Conservation (phyloP, 2,113 vertebrate genomes). For the Thomomys bottae region DNA sequence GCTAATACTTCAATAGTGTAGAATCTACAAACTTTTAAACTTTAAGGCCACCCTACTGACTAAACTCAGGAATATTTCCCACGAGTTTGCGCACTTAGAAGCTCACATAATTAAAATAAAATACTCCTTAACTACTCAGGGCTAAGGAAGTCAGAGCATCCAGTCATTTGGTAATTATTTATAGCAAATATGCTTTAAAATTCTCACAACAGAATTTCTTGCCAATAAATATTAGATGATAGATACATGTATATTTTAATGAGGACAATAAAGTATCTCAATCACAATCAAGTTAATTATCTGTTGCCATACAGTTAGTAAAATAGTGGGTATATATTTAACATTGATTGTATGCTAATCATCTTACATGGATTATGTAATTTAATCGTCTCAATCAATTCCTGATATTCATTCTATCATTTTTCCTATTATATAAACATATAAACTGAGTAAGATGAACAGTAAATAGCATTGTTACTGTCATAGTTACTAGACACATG, state of each 20-base stretch:
- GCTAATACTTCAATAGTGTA: neutral
- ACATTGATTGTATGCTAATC: conserved; percentile 11
- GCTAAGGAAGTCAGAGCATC: conserved; percentile 25
- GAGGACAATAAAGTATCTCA: conserved; percentile 22
- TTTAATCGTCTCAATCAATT: conserved; percentile 12
- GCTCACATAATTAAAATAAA: conserved; percentile 38
- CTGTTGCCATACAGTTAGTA: conserved; percentile 57
- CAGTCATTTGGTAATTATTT: conserved; percentile 60
- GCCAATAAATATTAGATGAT: conserved; percentile 66
- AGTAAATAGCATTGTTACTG: neutral
- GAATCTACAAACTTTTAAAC: neutral
- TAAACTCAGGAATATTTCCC: neutral
- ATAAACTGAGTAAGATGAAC: neutral
- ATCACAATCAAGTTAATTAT: conserved; percentile 68
- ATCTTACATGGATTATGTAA: conserved; percentile 47
- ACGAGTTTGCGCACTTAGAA: neutral
- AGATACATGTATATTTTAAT: conserved; percentile 69
- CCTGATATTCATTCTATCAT: neutral
- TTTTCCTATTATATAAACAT: neutral
- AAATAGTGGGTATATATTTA: conserved; percentile 43
- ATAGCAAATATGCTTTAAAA: conserved; percentile 59
- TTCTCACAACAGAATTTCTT: neutral
- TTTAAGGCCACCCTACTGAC: neutral
- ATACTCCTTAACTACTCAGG: conserved; percentile 43
- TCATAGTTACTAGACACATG: neutral